These are phyloP conservation scores for Ectropis grisescens DNA, from an alignment of 1,140 invertebrate species.

Conservation along the genomic window DNA sequence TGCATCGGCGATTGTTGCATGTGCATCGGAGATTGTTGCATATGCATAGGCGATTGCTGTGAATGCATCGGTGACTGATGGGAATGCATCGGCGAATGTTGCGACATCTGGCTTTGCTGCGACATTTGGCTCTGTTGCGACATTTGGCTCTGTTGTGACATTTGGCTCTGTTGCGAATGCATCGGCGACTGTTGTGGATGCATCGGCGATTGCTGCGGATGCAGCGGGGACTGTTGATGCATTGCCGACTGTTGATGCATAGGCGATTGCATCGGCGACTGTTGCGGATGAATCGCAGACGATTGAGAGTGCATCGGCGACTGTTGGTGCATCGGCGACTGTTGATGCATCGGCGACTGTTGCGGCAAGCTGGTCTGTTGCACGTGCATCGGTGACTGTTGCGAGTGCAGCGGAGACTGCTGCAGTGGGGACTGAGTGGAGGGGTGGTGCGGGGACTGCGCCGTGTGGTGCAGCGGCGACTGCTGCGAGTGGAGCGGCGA, in stretches of 20 bases:
- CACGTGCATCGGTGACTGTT: constrained; percentile 59
- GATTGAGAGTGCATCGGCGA: constrained; percentile 66
- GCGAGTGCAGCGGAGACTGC: constrained; percentile 57
- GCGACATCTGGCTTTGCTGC: constrained; percentile 48
- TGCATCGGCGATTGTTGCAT: constrained; percentile 40
- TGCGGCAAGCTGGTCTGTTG: constrained; percentile 37
- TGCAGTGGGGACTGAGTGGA: constrained; percentile 64
- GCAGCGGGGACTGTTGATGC: constrained; percentile 60
- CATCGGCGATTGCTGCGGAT: constrained; percentile 51
- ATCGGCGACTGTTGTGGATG: constrained; percentile 51
- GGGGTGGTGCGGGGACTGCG: constrained; percentile 67
- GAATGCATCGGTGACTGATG: constrained; percentile 60
- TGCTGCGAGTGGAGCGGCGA: constrained; percentile 70
- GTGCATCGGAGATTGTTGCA: constrained; percentile 46
- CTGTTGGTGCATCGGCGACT: constrained; percentile 35
- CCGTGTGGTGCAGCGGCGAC: constrained; percentile 64
- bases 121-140: constrained; percentile 47
- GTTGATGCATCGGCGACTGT: constrained; percentile 26
- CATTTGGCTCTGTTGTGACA: too few species aligned
- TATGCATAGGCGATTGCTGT: constrained; percentile 63
- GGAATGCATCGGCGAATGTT: constrained; percentile 29
- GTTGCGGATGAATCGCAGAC: constrained; percentile 67
- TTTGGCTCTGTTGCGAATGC: constrained; percentile 39
- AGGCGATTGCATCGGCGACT: constrained; percentile 55
- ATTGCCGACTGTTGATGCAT: constrained; percentile 32